Evolutionary conservation across 1,140 invertebrate genomes (phyloP), one percentile per base, ranked within the genome.

Genomic region (Calliphora vicina): DNA sequence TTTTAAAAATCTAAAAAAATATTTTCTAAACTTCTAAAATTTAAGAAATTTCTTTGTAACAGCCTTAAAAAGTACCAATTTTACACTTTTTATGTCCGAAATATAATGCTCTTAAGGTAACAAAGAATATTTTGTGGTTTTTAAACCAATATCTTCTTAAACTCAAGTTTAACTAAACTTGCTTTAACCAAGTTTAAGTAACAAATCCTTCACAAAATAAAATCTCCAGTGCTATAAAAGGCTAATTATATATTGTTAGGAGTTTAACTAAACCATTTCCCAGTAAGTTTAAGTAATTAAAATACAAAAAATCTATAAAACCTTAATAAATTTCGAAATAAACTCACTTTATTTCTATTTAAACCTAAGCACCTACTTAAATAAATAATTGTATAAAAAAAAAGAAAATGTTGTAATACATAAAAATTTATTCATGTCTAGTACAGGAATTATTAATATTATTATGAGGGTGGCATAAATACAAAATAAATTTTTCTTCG

Each of bases 391-490:
- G n/a, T n/a, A 50, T 45, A 50, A 6, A 6, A 5, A 35, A 35
- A 5, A 35, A 35, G 0, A 35, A 35, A 35, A 50, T 50, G 45
- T 50, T 4, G 45, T 50, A 50, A 50, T 17, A 50, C 45, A 3
- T 15, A 10, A 50, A 50, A 50, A 50, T 50, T 50, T 50, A 50
- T 50, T 6, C 45, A 50, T 50, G 45, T 50, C 45, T 50, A 50
- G 13, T 35, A 35, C 0, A 35, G n/a, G 35, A 35, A 57, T 57
- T 17, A 57, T 57, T n/a, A n/a, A n/a, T 25, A 20, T 67, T 23
- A 25, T 23, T 78, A 43, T 43, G 42, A 78, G 61, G 61, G 35
- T 78, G 74, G 35, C 23, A 17, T 78, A 13, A 78, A 43, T 78
- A 23, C 42, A 35, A 35, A 35, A 35, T 2, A 35, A 20, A 35